Base-by-base conservation (phyloP, 2,113 vertebrate species). In the Platysteira castanea region DNA sequence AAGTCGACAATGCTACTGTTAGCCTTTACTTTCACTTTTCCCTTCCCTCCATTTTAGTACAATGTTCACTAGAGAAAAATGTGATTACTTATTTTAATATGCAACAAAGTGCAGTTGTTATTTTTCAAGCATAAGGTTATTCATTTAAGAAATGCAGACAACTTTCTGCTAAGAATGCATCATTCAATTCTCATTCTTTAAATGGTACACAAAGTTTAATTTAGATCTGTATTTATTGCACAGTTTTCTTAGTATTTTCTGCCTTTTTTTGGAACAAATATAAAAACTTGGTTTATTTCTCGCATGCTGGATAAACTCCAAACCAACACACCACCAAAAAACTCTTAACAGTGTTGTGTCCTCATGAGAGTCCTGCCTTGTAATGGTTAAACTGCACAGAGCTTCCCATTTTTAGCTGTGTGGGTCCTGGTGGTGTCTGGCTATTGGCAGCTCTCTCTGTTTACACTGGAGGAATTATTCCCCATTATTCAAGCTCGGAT, bases 321-420 rank as follows among this genome's bases (percentile, higher is more conserved):
- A 60, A 78, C 23, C 5, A 46, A 42, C 44, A n/a, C 31, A 28
- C 7, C 15, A 44, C 21, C 37, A 37, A 67, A 46, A 61, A 27
- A 9, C 8, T 31, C 20, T 26, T 19, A 44, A 4, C 5, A 39
- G 42, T 7, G 33, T 47, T 1, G 0, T 26, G 17, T 17, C n/a
- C 30, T 52, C 10, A 13, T 7, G 46, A 53, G 37, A 61, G 28
- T 57, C 26, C 47, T 54, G 47, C 52, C 33, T 37, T 22, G 22
- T 33, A 7, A 3, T 30, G 41, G 19, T 31, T 31, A 17, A 78
- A 22, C 15, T 24, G 24, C 0, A 1, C 26, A 13, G 4, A 24
- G 41, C 33, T 52, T 49, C 28, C 30, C 4, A 3, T 26, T 57
- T 68, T 33, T 1, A 61, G 37, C 1, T 4, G 5, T 8, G 18